Conservation (phyloP, 2,888 invertebrate species). For the Eupithecia exiguata region DNA sequence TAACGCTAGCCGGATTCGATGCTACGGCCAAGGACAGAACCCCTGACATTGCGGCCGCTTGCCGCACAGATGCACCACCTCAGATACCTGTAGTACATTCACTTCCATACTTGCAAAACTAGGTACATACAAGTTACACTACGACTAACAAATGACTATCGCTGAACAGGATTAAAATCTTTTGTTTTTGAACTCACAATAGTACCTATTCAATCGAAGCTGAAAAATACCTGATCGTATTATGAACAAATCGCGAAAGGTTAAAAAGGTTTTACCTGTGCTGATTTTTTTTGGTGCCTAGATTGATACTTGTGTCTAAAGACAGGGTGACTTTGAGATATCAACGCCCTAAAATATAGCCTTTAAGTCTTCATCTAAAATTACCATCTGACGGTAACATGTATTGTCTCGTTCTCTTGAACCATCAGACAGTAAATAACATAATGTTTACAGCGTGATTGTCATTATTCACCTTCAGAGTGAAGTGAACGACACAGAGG, state of each 20-base stretch:
- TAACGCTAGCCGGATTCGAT: constrained; percentile 35
- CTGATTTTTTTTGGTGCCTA: neutral
- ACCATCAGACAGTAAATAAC: constrained; percentile 36
- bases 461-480: constrained; percentile 58
- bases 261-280: no score
- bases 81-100: constrained; percentile 21
- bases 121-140: neutral
- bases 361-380: neutral
- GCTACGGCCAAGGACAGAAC: constrained; percentile 70
- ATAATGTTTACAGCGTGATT: constrained; percentile 50
- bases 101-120: constrained; percentile 11
- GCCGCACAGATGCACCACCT: constrained; percentile 47
- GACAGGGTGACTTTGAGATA: neutral
- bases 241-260: no score
- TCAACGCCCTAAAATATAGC: neutral
- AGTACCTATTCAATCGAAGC: neutral
- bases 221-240: no score
- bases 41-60: constrained; percentile 60
- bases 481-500: constrained; percentile 59
- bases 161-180: neutral
- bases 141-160: neutral
- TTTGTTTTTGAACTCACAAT: neutral
- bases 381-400: constrained; percentile 18
- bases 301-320: neutral
- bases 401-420: constrained; percentile 35